phyloP scores from a whole-genome alignment of 2,888 invertebrate species.

The Plebejus melissa region DNA sequence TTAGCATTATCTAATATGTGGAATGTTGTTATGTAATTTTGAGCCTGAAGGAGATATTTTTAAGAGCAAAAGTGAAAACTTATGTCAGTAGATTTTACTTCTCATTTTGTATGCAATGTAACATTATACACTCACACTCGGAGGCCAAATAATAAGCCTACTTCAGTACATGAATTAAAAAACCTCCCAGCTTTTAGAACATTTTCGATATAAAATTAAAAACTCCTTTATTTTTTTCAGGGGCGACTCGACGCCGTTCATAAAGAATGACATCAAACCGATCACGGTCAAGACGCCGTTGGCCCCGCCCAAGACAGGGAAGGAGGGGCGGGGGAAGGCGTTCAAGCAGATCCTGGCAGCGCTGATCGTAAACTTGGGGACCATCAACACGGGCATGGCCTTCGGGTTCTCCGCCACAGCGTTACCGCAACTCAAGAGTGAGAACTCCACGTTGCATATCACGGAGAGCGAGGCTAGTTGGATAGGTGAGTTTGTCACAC shows the following conservation, averaged over 20 bases:
- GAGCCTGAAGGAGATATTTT: not conserved
- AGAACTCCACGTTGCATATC: conserved; percentile 72
- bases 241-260: conserved; percentile 61
- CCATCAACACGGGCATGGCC: conserved; percentile 84
- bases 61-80: not conserved
- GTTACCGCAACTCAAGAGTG: conserved; percentile 77
- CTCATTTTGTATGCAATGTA: too few species aligned
- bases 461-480: conserved; percentile 80
- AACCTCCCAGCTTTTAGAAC: not conserved
- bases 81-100: too few species aligned
- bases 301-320: conserved; percentile 46
- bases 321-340: conserved; percentile 67
- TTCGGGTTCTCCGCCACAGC: conserved; percentile 85
- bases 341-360: conserved; percentile 80
- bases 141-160: too few species aligned
- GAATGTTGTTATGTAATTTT: conserved; percentile 18
- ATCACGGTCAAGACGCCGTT: conserved; percentile 50
- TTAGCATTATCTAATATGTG: not conserved
- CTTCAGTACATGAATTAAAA: too few species aligned
- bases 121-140: too few species aligned
- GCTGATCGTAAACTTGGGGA: conserved; percentile 82
- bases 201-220: not conserved
- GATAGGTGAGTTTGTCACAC: conserved; percentile 76
- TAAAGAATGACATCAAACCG: conserved; percentile 59
- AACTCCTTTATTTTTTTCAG: conserved; percentile 44